Percentiles rank a stretch among this genome's conserved stretches.
Conservation (phyloP, 1,140 invertebrate species). For the Halesus radiatus region DNA sequence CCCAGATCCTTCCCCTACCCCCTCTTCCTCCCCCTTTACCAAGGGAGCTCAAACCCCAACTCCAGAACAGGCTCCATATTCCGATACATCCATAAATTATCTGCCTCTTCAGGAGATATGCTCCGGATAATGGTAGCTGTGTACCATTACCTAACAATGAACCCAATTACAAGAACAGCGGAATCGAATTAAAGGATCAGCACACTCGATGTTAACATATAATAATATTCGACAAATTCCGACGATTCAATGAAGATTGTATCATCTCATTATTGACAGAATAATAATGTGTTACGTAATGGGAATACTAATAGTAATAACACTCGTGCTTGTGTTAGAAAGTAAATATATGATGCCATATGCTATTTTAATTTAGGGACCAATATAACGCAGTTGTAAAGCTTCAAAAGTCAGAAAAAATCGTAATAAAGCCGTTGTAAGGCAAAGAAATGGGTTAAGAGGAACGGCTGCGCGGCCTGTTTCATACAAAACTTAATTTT, state of each 20-base stretch:
- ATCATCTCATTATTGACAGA: too few species aligned
- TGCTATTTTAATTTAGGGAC: too few species aligned
- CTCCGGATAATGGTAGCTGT: conserved; percentile 55
- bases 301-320: too few species aligned
- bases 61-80: conserved; percentile 33
- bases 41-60: background rate
- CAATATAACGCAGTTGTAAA: too few species aligned
- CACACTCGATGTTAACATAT: conserved; percentile 19
- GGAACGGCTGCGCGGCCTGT: too few species aligned
- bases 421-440: too few species aligned
- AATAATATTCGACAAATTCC: background rate
- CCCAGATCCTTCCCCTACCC: background rate
- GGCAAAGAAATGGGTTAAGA: too few species aligned
- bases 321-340: too few species aligned
- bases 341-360: too few species aligned
- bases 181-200: conserved; percentile 31
- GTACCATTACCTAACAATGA: conserved; percentile 55
- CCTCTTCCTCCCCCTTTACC: background rate
- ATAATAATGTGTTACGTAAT: too few species aligned
- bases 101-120: conserved; percentile 53
- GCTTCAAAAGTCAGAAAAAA: too few species aligned
- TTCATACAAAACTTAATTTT: too few species aligned
- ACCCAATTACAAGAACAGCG: conserved; percentile 43
- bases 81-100: conserved; percentile 57
- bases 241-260: background rate